Evolutionary conservation across 2,888 invertebrate genomes (phyloP), one percentile per base, ranked within the genome.

Genomic region (Orgyia antiqua): DNA sequence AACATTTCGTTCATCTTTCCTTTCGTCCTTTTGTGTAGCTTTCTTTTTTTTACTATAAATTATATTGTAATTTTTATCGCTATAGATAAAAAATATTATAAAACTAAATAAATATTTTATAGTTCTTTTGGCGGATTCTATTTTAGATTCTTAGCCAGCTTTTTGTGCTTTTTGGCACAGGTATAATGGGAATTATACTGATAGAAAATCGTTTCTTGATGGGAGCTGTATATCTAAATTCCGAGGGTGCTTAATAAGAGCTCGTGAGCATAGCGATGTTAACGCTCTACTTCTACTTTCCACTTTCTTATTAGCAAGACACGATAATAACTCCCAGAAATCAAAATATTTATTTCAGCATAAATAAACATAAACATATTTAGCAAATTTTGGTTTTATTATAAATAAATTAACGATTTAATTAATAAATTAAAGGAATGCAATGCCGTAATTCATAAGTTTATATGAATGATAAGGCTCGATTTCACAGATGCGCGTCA

Each of bases 181-280:
- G 88, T 88, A 77, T 90, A 78, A 88, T 90, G 87, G 89, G 89
- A 82, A 87, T 90, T 61, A 75, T 89, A 76, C 75, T 80, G 61
- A 86, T 89, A 79, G 89, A 90, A 80, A 88, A 87, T 79, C 87
- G 88, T 67, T 88, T 82, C 67, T 77, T 89, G 84, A 88, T 90
- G 69, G 88, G 89, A 71, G 87, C 88, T n/a, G 68, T 89, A 90
- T 90, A 87, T 75, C 77, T 89, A 77, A 84, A 70, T n/a, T 72
- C 70, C 76, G 67, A 73, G 76, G 63, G 71, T 71, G 71, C 76
- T 89, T 71, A 87, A 88, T 49, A 87, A 87, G 66, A 74, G 83
- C 65, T 76, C 88, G 62, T 84, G 76, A 64, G 58, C 57, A 54
- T 41, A 58, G 44, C 58, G 62, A 57, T 58, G 54, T 21, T 59